These are phyloP conservation scores for Gymnoscopelus microlampas DNA, from an alignment of 2,797 vertebrate genomes.

Conservation along the genomic window DNA sequence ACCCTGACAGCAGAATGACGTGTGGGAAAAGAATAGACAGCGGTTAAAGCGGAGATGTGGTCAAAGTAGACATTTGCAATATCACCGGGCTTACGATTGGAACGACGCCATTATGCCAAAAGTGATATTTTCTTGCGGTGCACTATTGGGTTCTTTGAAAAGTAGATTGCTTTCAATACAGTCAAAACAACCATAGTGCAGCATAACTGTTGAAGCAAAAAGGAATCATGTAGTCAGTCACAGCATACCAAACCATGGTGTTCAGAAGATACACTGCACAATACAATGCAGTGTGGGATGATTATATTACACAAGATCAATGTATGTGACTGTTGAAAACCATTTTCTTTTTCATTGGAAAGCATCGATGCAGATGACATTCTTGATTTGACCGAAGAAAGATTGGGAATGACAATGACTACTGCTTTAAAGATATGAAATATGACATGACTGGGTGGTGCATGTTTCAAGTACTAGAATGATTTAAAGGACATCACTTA, in stretches of 20 bases:
- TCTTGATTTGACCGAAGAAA: not conserved
- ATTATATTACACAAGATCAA: not conserved
- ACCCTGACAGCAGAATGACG: slow-evolving; percentile 49
- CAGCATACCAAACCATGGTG: not conserved
- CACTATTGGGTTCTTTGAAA: no score
- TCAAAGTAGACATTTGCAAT: not conserved
- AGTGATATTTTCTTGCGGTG: no score
- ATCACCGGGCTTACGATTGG: not conserved
- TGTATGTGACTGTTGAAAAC: no score
- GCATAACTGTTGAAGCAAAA: no score
- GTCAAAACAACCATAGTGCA: no score
- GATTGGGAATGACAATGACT: no score
- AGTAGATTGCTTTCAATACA: no score
- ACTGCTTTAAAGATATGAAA: no score
- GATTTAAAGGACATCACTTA: slow-evolving; percentile 1
- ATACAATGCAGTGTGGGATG: not conserved
- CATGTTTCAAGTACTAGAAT: slow-evolving; percentile 4
- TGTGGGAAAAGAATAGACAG: slow-evolving; percentile 35
- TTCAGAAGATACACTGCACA: not conserved
- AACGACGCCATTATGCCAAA: no score
- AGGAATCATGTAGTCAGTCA: not conserved
- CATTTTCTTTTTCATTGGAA: no score
- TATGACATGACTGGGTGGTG: not conserved
- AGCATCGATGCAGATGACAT: not conserved
- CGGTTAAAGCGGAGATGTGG: slow-evolving; percentile 11